phyloP scores from a whole-genome alignment of 2,888 invertebrate species.

The Villa cingulata region DNA sequence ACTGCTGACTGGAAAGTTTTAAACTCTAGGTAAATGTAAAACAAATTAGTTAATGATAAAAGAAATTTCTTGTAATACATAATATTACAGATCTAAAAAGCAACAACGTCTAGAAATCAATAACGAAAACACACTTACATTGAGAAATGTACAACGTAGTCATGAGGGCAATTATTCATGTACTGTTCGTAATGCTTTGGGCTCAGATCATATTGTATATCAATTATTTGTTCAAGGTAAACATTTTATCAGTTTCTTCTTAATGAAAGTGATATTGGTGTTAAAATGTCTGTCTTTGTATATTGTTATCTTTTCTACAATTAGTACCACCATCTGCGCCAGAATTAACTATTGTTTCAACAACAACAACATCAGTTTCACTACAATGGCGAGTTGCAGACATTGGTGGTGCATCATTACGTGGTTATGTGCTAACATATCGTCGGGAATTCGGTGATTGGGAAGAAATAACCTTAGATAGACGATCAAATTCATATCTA shows the following conservation, averaged over 20 bases:
- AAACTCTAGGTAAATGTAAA: constrained; percentile 22
- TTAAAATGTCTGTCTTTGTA: neutral
- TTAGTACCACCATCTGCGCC: constrained; percentile 46
- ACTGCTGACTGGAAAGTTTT: constrained; percentile 40
- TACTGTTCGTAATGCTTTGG: constrained; percentile 38
- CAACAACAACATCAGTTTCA: constrained; percentile 40
- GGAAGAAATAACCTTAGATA: constrained; percentile 40
- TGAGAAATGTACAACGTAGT: constrained; percentile 39
- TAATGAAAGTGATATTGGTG: neutral
- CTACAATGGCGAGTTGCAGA: constrained; percentile 41
- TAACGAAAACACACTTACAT: constrained; percentile 38
- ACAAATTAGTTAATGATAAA: too few species aligned
- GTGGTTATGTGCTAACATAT: constrained; percentile 41
- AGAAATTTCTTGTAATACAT: neutral
- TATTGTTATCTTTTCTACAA: neutral
- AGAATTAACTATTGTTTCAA: constrained; percentile 38
- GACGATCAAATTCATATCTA: constrained; percentile 46
- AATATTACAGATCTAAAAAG: constrained; percentile 20
- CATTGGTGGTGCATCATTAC: constrained; percentile 41
- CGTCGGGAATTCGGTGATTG: constrained; percentile 41
- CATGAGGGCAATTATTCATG: constrained; percentile 45
- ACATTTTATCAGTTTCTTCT: neutral
- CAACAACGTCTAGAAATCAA: constrained; percentile 34
- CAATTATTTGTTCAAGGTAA: constrained; percentile 42
- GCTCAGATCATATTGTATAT: constrained; percentile 41